These are phyloP conservation scores for Acropternis orthonyx DNA, from an alignment of 2,797 vertebrate species.

Conservation along the genomic window DNA sequence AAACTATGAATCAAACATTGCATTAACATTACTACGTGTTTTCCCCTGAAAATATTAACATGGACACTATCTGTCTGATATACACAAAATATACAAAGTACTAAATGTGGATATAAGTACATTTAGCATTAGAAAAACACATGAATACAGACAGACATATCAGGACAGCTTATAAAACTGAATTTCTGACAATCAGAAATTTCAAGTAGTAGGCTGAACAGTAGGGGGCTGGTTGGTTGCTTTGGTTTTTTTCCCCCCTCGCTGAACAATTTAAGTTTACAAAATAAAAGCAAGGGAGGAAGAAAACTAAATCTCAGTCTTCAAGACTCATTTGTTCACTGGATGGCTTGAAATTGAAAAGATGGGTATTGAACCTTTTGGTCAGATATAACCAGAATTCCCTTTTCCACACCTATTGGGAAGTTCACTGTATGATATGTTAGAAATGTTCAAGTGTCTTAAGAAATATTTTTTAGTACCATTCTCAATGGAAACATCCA, in stretches of 20 bases:
- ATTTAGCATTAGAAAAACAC: background rate
- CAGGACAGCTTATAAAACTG: background rate
- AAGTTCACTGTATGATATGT: background rate
- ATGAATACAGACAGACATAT: background rate
- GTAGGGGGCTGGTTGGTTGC: background rate
- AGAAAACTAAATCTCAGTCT: background rate
- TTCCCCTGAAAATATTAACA: background rate
- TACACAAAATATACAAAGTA: background rate
- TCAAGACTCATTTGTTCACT: background rate
- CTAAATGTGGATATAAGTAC: background rate
- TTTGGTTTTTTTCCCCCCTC: rapidly evolving
- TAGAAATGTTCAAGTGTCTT: background rate
- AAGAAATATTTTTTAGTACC: background rate
- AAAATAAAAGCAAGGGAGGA: background rate
- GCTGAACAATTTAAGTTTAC: background rate
- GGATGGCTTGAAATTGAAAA: background rate
- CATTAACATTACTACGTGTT: background rate
- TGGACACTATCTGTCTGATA: background rate
- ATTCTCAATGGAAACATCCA: background rate
- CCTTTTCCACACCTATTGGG: background rate
- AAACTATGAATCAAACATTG: background rate
- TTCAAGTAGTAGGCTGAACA: background rate
- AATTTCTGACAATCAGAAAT: background rate
- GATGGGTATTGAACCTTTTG: rapidly evolving
- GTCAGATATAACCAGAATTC: background rate